These are phyloP conservation scores for Dasyprocta punctata DNA, from an alignment of 2,113 vertebrate species.

Conservation along the genomic window DNA sequence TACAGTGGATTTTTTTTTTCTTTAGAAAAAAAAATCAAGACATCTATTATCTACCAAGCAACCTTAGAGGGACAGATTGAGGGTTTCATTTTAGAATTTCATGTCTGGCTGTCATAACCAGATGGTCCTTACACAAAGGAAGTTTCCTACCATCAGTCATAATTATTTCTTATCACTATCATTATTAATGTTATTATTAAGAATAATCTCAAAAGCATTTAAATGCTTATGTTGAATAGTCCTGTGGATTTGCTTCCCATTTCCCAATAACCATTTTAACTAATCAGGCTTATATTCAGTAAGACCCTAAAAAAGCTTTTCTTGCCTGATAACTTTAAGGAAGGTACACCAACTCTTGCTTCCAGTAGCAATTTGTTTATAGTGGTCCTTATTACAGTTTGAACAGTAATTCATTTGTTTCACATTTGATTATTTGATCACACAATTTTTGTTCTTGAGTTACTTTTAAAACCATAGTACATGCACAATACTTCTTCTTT, in stretches of 20 bases:
- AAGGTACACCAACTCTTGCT: background rate
- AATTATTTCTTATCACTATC: constrained; percentile 61
- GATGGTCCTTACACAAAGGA: constrained; percentile 54
- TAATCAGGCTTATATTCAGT: constrained; percentile 5
- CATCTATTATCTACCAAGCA: constrained; percentile 59
- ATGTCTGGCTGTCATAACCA: constrained; percentile 65
- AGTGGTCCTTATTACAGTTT: background rate
- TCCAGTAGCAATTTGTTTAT: background rate
- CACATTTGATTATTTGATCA: constrained; percentile 35
- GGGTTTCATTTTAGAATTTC: constrained; percentile 67
- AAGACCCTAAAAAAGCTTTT: background rate
- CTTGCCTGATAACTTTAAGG: constrained; percentile 46
- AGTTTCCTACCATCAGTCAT: constrained; percentile 26
- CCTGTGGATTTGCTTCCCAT: background rate
- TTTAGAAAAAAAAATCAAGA: constrained; percentile 67
- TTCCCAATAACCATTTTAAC: background rate
- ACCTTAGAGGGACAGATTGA: constrained; percentile 73
- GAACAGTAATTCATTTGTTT: background rate
- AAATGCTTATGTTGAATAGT: background rate
- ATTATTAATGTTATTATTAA: constrained; percentile 69
- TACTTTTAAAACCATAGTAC: background rate
- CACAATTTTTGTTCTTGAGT: background rate
- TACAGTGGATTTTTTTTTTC: constrained; percentile 42
- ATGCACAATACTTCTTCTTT: constrained; percentile 13
- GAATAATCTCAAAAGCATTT: constrained; percentile 39